phyloP scores from a whole-genome alignment of 2,113 vertebrate species.

The Lichenostomus cassidix region DNA sequence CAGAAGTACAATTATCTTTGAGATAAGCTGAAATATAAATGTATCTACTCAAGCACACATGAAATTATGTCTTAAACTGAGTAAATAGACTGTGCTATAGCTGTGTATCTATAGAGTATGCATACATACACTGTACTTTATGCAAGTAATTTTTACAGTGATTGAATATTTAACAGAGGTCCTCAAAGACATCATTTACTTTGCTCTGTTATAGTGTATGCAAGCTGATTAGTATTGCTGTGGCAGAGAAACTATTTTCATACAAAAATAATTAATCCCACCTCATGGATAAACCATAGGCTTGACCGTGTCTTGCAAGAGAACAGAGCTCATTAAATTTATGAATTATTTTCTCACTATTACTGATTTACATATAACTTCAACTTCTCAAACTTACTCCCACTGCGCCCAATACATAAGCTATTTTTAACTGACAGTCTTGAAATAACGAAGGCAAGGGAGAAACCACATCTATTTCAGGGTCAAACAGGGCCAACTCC shows the following conservation, averaged over 20 bases:
- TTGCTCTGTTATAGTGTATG: accelerated
- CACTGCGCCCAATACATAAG: not conserved
- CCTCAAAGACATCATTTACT: not conserved
- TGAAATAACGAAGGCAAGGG: conserved; percentile 3
- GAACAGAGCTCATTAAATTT: not conserved
- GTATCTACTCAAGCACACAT: not conserved
- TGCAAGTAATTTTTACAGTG: not conserved
- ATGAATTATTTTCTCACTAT: conserved; percentile 37
- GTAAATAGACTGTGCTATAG: not conserved
- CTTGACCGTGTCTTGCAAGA: not conserved
- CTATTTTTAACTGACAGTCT: conserved; percentile 33
- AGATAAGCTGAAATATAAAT: not conserved
- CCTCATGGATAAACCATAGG: not conserved
- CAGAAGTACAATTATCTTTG: not conserved
- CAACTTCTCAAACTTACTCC: conserved; percentile 21
- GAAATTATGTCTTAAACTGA: not conserved
- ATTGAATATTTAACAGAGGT: not conserved
- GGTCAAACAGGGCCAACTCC: conserved; percentile 31
- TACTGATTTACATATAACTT: conserved; percentile 10
- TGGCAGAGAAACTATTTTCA: not conserved
- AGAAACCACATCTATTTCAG: conserved; percentile 11
- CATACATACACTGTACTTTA: accelerated
- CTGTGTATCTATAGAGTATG: not conserved
- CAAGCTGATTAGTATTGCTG: not conserved
- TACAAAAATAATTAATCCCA: not conserved